These are phyloP conservation scores for Nomada fabriciana DNA, from an alignment of 2,888 invertebrate genomes.

Conservation along the genomic window DNA sequence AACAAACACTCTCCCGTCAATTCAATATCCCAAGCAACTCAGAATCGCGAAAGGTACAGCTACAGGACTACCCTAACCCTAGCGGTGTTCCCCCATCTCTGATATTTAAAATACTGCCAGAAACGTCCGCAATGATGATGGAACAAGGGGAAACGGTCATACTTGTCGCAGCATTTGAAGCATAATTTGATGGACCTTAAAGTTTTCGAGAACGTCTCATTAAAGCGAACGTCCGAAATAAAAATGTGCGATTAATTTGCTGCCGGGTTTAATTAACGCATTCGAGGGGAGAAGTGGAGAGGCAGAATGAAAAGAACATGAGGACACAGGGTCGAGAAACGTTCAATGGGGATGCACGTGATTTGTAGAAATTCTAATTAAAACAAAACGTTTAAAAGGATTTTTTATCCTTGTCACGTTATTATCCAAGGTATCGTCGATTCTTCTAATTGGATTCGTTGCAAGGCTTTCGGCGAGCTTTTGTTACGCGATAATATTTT, in stretches of 20 bases:
- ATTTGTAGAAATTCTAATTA: conserved; percentile 52
- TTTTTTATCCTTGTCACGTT: conserved; percentile 25
- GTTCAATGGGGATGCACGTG: background rate
- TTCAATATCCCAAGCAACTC: background rate
- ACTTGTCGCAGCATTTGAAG: conserved; percentile 26
- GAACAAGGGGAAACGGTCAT: background rate
- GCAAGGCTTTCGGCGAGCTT: background rate
- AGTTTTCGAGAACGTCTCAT: conserved; percentile 8
- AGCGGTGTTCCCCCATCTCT: background rate
- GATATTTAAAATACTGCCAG: background rate
- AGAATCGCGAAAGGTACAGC: too few relatives aligned
- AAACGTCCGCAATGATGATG: background rate
- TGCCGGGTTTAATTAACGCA: conserved; percentile 39
- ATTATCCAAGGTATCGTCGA: background rate
- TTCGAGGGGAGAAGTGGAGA: background rate
- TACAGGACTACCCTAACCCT: too few relatives aligned
- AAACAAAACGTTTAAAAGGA: conserved; percentile 28
- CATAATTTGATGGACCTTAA: conserved; percentile 33
- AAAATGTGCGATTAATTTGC: conserved; percentile 35
- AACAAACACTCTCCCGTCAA: background rate
- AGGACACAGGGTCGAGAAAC: background rate
- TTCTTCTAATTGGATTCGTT: conserved; percentile 23
- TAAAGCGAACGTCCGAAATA: conserved; percentile 1
- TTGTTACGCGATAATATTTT: conserved; percentile 8
- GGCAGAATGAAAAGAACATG: background rate